These are phyloP conservation scores for Priocnemis perturbator DNA, from an alignment of 2,888 invertebrate genomes.

Conservation along the genomic window DNA sequence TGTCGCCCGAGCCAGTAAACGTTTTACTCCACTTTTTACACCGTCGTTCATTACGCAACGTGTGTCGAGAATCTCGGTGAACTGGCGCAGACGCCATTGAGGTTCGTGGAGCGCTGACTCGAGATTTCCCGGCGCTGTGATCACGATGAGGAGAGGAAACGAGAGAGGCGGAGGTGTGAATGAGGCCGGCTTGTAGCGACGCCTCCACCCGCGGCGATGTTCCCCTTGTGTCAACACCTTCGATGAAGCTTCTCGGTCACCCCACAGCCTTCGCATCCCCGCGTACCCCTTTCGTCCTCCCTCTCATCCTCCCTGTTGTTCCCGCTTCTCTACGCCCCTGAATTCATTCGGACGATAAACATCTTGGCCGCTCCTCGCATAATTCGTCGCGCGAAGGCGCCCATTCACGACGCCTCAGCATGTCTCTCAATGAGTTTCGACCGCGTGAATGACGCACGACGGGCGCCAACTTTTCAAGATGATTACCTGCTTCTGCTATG, in stretches of 20 bases:
- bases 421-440: conserved; percentile 41
- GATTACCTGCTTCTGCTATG: too few species aligned
- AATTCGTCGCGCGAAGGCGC: conserved; percentile 53
- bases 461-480: background rate
- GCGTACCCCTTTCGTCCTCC: conserved; percentile 34
- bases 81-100: too few species aligned
- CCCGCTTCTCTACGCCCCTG: conserved; percentile 46
- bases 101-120: too few species aligned
- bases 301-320: conserved; percentile 37
- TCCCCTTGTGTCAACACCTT: conserved; percentile 70
- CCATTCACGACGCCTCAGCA: conserved; percentile 54
- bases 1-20: too few species aligned
- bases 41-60: too few species aligned
- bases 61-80: too few species aligned
- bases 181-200: conserved; percentile 61
- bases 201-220: conserved; percentile 60
- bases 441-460: conserved; percentile 36
- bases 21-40: too few species aligned
- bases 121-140: too few species aligned
- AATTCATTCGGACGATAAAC: conserved; percentile 68
- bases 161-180: conserved; percentile 70
- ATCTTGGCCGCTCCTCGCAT: conserved; percentile 64
- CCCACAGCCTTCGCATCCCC: conserved; percentile 48
- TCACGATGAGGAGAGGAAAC: conserved; percentile 36
- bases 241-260: conserved; percentile 57